Conservation (phyloP, 2,113 vertebrate species). For the Lepisosteus osseus region DNA sequence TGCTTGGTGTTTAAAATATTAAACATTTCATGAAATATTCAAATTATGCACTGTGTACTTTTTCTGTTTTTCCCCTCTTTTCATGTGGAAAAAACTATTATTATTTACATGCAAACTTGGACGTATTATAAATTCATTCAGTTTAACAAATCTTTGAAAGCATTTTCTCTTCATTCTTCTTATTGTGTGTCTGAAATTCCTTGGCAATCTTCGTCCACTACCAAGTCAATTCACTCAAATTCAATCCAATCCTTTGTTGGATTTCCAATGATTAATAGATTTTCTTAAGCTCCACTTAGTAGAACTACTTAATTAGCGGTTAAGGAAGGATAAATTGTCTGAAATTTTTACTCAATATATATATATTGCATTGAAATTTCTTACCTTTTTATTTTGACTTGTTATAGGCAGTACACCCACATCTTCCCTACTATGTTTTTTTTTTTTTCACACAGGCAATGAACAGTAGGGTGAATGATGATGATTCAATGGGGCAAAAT, state of each 20-base stretch:
- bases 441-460: not conserved
- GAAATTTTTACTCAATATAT: no score
- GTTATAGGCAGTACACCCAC: no score
- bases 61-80: not conserved
- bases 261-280: conserved; percentile 50
- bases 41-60: not conserved
- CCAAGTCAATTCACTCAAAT: no score
- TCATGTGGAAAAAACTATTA: no score
- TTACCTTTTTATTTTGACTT: no score
- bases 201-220: not conserved
- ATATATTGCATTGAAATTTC: no score
- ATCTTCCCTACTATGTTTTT: not conserved
- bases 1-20: conserved; percentile 19
- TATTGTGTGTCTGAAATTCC: not conserved
- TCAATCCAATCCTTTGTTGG: conserved; percentile 10
- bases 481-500: conserved; percentile 3
- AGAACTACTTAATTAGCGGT: conserved; percentile 49
- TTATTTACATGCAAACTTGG: no score
- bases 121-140: no score
- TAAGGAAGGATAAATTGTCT: conserved; percentile 42
- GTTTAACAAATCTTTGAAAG: not conserved
- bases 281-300: conserved; percentile 54
- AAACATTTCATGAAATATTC: conserved; percentile 18
- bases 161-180: not conserved
- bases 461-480: not conserved